Evolutionary conservation across 2,797 vertebrate genomes (phyloP).

Genomic region (Pterois miles): DNA sequence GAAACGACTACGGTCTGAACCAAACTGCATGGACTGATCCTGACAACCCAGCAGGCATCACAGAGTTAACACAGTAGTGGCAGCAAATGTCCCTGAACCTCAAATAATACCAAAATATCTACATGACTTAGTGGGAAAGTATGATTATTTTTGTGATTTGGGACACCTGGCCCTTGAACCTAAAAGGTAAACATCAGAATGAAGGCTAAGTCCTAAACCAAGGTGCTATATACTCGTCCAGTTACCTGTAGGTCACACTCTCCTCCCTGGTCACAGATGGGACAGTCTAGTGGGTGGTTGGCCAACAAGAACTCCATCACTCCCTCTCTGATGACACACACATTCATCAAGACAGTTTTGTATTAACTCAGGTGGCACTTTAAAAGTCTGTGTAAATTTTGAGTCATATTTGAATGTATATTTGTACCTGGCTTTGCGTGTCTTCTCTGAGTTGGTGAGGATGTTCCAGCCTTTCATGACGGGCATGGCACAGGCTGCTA

Average conservation of each 20-base stretch:
- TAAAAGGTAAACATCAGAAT: no score
- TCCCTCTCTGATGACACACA: constrained; percentile 88
- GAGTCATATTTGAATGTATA: not conserved
- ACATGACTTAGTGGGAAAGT: no score
- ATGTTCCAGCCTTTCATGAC: constrained; percentile 99
- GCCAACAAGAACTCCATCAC: constrained; percentile 98
- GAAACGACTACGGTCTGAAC: constrained; percentile 96
- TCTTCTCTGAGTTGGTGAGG: constrained; percentile 96
- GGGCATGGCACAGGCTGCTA: constrained; percentile 98
- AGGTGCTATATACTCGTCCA: not conserved
- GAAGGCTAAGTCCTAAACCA: not conserved
- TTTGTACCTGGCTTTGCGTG: constrained; percentile 93
- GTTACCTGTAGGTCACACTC: constrained; percentile 98
- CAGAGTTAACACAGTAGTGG: not conserved
- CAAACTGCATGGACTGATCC: constrained; percentile 96
- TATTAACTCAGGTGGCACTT: not conserved
- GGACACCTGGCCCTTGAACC: not conserved
- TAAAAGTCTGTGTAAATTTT: not conserved
- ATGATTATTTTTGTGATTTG: no score
- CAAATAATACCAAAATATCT: no score
- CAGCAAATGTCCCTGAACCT: not conserved
- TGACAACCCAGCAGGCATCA: constrained; percentile 13
- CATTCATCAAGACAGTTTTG: not conserved
- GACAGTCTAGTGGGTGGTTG: constrained; percentile 98
- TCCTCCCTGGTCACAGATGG: constrained; percentile 99